phyloP scores from a whole-genome alignment of 2,113 vertebrate genomes.

The Pampusana beccarii region DNA sequence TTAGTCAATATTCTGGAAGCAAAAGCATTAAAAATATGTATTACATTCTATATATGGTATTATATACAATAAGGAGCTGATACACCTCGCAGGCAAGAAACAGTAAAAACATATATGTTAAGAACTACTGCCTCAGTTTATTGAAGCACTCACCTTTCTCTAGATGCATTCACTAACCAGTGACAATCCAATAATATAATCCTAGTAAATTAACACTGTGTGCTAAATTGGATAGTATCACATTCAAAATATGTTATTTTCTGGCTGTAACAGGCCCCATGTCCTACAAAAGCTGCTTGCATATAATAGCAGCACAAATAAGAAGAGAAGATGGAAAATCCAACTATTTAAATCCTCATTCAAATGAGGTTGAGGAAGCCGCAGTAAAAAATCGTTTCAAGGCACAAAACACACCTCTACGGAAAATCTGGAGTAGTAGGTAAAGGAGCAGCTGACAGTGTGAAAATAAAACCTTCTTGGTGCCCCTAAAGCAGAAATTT shows the following conservation, averaged over 20 bases:
- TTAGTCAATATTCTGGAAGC: neutral
- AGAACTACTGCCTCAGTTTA: neutral
- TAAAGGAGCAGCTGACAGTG: neutral
- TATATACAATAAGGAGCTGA: neutral
- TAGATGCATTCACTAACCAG: neutral
- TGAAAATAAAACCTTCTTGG: neutral
- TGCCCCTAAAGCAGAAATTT: neutral
- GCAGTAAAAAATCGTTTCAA: constrained; percentile 6
- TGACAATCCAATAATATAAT: neutral
- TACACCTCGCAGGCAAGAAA: constrained; percentile 6
- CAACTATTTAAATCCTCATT: constrained; percentile 7
- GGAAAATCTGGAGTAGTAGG: neutral
- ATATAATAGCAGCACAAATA: neutral
- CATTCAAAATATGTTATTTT: neutral
- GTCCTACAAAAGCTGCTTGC: constrained; percentile 5
- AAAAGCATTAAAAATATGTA: neutral
- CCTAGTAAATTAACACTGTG: neutral
- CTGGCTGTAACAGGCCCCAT: neutral
- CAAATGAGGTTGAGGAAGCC: neutral
- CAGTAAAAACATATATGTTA: neutral
- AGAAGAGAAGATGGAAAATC: neutral
- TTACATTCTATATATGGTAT: neutral
- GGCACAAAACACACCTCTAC: neutral
- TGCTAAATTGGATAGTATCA: neutral
- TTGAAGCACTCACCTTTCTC: neutral